Evolutionary conservation across 2,113 vertebrate genomes (phyloP).

Genomic region (Gorsachius goisagi): DNA sequence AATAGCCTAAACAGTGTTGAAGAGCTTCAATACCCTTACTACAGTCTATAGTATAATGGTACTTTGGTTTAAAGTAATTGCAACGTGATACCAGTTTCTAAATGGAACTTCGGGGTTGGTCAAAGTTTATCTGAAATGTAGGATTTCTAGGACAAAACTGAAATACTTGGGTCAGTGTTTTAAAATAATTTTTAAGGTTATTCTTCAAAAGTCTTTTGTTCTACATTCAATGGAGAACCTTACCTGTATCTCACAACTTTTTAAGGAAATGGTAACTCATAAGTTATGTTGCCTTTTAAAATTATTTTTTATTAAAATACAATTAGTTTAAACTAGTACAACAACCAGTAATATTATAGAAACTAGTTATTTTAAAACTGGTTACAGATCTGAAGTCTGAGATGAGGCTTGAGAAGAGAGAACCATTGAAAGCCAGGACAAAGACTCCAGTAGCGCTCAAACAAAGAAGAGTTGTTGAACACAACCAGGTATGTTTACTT

Average conservation of each 20-base stretch:
- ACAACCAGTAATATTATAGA: background rate
- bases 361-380: background rate
- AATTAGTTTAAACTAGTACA: background rate
- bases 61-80: background rate
- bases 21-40: background rate
- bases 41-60: background rate
- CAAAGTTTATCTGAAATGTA: background rate
- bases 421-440: slow-evolving; percentile 82
- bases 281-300: background rate
- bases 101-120: background rate
- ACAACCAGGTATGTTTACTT: slow-evolving; percentile 78
- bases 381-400: slow-evolving; percentile 76
- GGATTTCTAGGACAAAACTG: background rate
- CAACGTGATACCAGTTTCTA: background rate
- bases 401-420: slow-evolving; percentile 84
- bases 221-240: background rate
- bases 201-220: background rate
- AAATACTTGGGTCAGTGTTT: background rate
- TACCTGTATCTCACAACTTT: background rate
- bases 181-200: background rate
- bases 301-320: background rate
- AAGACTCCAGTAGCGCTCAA: slow-evolving; percentile 80
- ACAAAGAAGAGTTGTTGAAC: slow-evolving; percentile 79
- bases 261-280: background rate
- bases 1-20: background rate